Percentiles rank a stretch among this genome's conserved stretches.
Conservation (phyloP, 2,113 vertebrate genomes). For the Malurus cyaneus region DNA sequence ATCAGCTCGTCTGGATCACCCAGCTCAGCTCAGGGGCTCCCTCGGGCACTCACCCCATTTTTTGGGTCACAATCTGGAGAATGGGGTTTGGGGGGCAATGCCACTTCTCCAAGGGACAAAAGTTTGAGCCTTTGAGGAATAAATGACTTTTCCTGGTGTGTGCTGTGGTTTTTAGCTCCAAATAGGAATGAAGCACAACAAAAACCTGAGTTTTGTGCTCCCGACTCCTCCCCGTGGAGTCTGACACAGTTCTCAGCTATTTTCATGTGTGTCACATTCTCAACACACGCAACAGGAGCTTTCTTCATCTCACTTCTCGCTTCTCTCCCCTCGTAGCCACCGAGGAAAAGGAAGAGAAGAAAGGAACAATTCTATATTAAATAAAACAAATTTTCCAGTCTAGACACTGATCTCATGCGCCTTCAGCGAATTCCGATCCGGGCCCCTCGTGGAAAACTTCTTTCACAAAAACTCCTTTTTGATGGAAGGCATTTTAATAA, state of each 20-base stretch:
- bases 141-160: accelerated
- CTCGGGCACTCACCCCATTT: background rate
- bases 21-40: background rate
- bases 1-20: background rate
- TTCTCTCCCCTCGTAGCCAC: background rate
- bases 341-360: background rate
- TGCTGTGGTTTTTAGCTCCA: background rate
- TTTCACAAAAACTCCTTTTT: background rate
- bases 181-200: background rate
- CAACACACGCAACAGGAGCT: background rate
- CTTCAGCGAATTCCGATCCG: background rate
- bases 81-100: background rate
- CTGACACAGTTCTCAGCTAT: background rate
- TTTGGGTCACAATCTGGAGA: background rate
- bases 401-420: background rate
- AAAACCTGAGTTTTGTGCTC: background rate
- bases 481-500: background rate
- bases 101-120: background rate
- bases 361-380: background rate
- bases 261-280: background rate
- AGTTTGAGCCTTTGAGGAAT: background rate
- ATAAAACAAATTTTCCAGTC: background rate
- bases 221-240: background rate
- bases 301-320: background rate
- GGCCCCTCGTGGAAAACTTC: background rate